phyloP scores from a whole-genome alignment of 2,113 vertebrate species.

The Sebastes schlegelii region DNA sequence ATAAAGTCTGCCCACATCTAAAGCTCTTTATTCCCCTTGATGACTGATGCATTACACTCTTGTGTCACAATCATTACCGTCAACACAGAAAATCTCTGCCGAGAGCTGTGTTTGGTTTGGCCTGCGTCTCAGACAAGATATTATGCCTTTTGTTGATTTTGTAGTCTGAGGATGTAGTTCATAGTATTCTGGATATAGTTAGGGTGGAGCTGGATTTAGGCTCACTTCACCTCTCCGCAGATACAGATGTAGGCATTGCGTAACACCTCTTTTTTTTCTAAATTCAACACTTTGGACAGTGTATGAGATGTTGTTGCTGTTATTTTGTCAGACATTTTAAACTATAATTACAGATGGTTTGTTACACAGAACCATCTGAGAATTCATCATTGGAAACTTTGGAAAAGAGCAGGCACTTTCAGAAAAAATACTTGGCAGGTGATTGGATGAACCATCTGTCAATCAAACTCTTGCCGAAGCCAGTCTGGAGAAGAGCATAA shows the following conservation, averaged over 20 bases:
- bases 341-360: too few species aligned
- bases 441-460: too few species aligned
- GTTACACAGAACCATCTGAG: too few species aligned
- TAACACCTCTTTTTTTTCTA: too few species aligned
- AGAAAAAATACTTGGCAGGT: too few species aligned
- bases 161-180: constrained; percentile 37
- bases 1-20: constrained; percentile 31
- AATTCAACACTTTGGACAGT: too few species aligned
- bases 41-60: constrained; percentile 22
- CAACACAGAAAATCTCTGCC: constrained; percentile 11
- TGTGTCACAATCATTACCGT: constrained; percentile 13
- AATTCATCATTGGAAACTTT: too few species aligned
- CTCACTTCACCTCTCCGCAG: not conserved
- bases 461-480: too few species aligned
- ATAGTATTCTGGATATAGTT: constrained; percentile 19
- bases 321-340: too few species aligned
- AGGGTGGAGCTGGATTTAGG: constrained; percentile 29
- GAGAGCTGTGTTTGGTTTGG: constrained; percentile 42
- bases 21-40: constrained; percentile 36
- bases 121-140: constrained; percentile 36
- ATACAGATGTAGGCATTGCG: not conserved
- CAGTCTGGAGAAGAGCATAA: too few species aligned
- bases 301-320: too few species aligned
- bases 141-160: constrained; percentile 48
- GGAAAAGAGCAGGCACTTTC: too few species aligned